These are phyloP conservation scores for Theristicus caerulescens DNA, from an alignment of 2,113 vertebrate genomes.

Conservation along the genomic window DNA sequence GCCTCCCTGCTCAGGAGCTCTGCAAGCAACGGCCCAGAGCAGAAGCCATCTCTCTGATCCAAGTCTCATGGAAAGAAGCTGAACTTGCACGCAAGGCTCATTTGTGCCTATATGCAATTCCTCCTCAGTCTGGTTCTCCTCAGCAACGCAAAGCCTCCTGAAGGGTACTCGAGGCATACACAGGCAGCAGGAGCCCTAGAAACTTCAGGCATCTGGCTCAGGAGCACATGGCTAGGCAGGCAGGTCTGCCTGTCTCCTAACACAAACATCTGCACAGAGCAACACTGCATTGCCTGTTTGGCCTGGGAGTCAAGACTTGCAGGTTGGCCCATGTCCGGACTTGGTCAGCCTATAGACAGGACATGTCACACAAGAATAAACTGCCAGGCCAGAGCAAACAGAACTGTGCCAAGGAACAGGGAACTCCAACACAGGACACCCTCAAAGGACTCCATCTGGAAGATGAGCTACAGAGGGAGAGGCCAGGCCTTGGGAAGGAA, in stretches of 20 bases:
- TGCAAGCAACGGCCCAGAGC: background rate
- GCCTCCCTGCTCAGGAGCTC: background rate
- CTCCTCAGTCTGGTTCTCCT: background rate
- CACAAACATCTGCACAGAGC: background rate
- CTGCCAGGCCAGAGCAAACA: background rate
- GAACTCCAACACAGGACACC: background rate
- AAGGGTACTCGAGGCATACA: fast-evolving
- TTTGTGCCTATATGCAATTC: background rate
- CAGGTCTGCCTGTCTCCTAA: background rate
- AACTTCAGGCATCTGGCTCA: background rate
- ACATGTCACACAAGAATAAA: background rate
- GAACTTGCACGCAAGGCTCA: background rate
- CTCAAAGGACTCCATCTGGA: background rate
- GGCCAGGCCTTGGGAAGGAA: background rate
- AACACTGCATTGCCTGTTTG: background rate
- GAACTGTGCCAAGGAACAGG: background rate
- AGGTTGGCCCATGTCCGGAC: fast-evolving
- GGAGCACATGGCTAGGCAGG: background rate
- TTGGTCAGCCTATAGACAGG: background rate
- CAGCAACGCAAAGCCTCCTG: background rate
- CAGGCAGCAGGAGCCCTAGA: background rate
- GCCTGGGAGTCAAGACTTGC: background rate
- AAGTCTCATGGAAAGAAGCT: background rate
- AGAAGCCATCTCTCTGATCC: background rate
- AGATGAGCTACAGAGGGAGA: background rate